These are phyloP conservation scores for Lycaon pictus DNA, from an alignment of 2,113 vertebrate species.

Conservation along the genomic window DNA sequence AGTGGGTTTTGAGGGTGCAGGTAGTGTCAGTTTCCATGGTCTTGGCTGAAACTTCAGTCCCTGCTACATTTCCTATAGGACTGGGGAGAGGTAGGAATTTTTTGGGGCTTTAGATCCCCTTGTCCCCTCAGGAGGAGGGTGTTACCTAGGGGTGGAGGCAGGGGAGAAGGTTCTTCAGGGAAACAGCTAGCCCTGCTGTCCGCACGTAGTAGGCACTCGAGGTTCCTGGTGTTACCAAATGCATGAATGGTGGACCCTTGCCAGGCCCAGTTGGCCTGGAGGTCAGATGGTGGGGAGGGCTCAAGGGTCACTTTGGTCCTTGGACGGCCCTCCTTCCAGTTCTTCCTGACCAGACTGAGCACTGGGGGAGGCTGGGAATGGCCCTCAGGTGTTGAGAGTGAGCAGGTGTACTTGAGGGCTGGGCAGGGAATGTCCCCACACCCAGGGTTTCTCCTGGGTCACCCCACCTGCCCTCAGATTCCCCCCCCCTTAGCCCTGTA, in stretches of 20 bases:
- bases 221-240: background rate
- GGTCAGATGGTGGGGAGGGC: background rate
- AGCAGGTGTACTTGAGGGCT: background rate
- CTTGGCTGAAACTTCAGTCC: background rate
- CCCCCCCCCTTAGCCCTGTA: background rate
- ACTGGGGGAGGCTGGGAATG: background rate
- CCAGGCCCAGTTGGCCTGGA: background rate
- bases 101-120: background rate
- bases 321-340: background rate
- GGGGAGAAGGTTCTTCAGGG: background rate
- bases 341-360: background rate
- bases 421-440: no score
- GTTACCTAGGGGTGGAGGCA: no score
- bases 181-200: no score
- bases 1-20: background rate
- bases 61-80: background rate
- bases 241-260: rapidly evolving
- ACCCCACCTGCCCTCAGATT: rapidly evolving
- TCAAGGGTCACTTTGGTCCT: background rate
- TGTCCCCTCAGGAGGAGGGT: background rate
- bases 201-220: background rate
- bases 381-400: background rate
- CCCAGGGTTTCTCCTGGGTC: background rate
- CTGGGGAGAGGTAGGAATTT: background rate
- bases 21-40: background rate